These are phyloP conservation scores for Gouania willdenowi DNA, from an alignment of 2,797 vertebrate genomes.

Conservation along the genomic window DNA sequence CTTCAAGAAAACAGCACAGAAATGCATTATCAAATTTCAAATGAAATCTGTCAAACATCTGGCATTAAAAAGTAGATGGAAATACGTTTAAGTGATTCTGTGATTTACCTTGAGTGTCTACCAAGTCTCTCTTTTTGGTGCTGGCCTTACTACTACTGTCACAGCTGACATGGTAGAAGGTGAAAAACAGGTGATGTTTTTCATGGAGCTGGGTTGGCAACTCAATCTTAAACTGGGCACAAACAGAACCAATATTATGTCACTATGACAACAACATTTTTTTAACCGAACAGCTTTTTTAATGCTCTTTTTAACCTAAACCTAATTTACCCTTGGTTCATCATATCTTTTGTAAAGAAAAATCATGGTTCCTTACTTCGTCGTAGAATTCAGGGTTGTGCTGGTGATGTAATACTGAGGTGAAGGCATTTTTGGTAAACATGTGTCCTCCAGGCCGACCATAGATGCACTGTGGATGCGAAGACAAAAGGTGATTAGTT, in stretches of 20 bases:
- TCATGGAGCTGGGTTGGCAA: conserved; percentile 93
- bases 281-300: no score
- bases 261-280: no score
- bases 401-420: conserved; percentile 92
- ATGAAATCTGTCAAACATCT: no score
- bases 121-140: conserved; percentile 85
- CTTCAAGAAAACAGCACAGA: not conserved
- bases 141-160: conserved; percentile 87
- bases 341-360: no score
- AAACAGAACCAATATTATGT: no score
- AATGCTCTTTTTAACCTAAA: no score
- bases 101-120: conserved; percentile 90
- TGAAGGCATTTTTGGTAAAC: conserved; percentile 87
- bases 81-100: no score
- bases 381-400: conserved; percentile 98
- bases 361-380: conserved; percentile 73
- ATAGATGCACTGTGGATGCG: conserved; percentile 86
- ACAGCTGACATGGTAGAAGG: conserved; percentile 93
- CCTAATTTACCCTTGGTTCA: no score
- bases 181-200: conserved; percentile 94
- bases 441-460: conserved; percentile 88
- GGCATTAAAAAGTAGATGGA: no score
- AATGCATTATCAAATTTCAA: no score
- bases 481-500: not conserved
- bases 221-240: conserved; percentile 97